phyloP scores from a whole-genome alignment of 2,797 vertebrate genomes.

The Gallirallus australis region DNA sequence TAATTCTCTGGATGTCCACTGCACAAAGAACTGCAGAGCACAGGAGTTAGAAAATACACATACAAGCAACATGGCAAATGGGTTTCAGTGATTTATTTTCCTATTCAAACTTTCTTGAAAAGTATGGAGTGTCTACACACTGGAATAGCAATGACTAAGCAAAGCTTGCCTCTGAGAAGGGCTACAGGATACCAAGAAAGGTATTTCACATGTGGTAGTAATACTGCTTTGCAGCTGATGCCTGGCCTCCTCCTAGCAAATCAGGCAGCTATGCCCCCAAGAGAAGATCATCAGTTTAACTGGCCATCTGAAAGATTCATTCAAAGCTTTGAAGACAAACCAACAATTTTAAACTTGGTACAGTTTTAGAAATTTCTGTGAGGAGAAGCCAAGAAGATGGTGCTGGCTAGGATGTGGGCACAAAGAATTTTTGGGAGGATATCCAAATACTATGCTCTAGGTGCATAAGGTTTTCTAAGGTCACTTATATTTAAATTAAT shows the following conservation, averaged over 20 bases:
- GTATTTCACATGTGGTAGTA: not conserved
- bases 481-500: not conserved
- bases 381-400: not conserved
- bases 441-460: not conserved
- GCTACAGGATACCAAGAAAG: not conserved
- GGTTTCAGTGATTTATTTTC: not conserved
- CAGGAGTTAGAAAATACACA: not conserved
- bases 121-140: not conserved
- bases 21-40: not conserved
- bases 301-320: not conserved
- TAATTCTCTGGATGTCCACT: not conserved
- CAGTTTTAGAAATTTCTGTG: not conserved
- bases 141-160: not conserved
- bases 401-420: not conserved
- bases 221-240: not conserved
- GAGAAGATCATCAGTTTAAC: not conserved
- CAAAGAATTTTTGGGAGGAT: not conserved
- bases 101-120: not conserved
- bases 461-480: not conserved
- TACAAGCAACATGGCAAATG: not conserved
- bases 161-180: not conserved
- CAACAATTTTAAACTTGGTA: not conserved
- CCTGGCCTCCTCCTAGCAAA: not conserved
- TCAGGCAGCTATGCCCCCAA: not conserved
- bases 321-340: not conserved